Conservation (phyloP, 2,113 vertebrate species). For the Miniopterus natalensis region DNA sequence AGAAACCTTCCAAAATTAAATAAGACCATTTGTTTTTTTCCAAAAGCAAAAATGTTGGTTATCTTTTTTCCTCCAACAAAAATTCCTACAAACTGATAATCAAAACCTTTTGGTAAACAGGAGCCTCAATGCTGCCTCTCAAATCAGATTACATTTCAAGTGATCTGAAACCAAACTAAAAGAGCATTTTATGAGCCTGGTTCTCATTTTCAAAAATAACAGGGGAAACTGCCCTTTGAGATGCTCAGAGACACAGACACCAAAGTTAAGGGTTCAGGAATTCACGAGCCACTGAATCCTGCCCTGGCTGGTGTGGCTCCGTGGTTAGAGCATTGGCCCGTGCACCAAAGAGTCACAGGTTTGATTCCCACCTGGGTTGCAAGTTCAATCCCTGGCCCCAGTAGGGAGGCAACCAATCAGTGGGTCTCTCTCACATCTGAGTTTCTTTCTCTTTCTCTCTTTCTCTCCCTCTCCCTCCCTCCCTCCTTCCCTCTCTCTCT, state of each 20-base stretch:
- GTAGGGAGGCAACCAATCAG: too few species aligned
- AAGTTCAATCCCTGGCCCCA: too few species aligned
- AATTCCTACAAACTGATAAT: slow-evolving; percentile 59
- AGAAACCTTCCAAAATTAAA: slow-evolving; percentile 50
- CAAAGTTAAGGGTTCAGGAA: neutral
- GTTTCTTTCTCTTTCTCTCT: too few species aligned
- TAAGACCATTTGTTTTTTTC: neutral
- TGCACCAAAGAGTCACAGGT: too few species aligned
- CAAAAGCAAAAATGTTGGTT: neutral
- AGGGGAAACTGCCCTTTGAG: neutral
- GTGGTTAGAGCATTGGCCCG: too few species aligned
- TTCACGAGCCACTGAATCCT: neutral
- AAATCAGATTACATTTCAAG: slow-evolving; percentile 70
- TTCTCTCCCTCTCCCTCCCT: too few species aligned
- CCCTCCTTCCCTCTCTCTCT: too few species aligned
- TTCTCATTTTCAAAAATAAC: slow-evolving; percentile 43
- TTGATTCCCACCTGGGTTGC: too few species aligned
- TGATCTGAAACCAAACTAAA: slow-evolving; percentile 52
- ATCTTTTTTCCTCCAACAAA: slow-evolving; percentile 63
- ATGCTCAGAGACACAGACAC: neutral
- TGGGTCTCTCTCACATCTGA: too few species aligned
- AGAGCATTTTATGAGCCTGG: slow-evolving; percentile 13
- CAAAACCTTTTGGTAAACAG: slow-evolving; percentile 62
- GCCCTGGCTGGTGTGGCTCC: too few species aligned
- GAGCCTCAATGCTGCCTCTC: slow-evolving; percentile 36